A percentile compares a stretch with the other conserved stretches of the same genome.
Conservation (phyloP, 2,888 invertebrate genomes). For the Hyppa rectilinea region DNA sequence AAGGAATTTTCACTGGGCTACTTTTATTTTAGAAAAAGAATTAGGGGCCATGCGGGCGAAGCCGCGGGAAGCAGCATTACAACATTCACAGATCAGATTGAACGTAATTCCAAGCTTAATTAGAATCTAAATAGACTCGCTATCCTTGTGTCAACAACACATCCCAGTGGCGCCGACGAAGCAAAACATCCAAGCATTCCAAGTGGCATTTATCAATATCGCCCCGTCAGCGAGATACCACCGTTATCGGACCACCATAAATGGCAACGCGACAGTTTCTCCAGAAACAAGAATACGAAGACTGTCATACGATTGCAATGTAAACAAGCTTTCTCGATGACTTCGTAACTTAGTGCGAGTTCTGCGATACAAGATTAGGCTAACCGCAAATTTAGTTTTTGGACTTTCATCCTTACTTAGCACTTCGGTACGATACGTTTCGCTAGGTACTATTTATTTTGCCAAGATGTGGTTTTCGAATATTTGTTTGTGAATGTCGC, state of each 20-base stretch:
- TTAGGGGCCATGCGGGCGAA: too few species aligned
- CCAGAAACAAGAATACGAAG: conserved; percentile 74
- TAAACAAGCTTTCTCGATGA: conserved; percentile 72
- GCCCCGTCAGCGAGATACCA: conserved; percentile 50
- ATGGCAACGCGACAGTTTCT: conserved; percentile 70
- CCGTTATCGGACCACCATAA: conserved; percentile 70
- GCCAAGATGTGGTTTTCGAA: neutral
- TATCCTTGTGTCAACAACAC: conserved; percentile 38
- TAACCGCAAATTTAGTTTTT: conserved; percentile 17
- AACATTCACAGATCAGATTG: conserved; percentile 30
- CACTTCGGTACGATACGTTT: too few species aligned
- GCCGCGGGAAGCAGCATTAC: neutral
- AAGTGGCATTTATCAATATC: conserved; percentile 61
- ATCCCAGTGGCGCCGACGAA: conserved; percentile 27
- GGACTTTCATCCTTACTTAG: conserved; percentile 8
- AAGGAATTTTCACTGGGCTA: too few species aligned
- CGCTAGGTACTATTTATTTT: neutral
- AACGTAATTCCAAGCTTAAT: conserved; percentile 42
- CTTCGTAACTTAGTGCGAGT: conserved; percentile 43
- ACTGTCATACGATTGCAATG: conserved; percentile 71
- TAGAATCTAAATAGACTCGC: conserved; percentile 30
- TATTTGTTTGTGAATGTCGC: neutral
- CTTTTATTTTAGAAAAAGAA: too few species aligned
- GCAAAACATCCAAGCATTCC: conserved; percentile 51
- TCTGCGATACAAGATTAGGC: neutral